phyloP scores from a whole-genome alignment of 2,113 vertebrate species.

The Hydropotes inermis region DNA sequence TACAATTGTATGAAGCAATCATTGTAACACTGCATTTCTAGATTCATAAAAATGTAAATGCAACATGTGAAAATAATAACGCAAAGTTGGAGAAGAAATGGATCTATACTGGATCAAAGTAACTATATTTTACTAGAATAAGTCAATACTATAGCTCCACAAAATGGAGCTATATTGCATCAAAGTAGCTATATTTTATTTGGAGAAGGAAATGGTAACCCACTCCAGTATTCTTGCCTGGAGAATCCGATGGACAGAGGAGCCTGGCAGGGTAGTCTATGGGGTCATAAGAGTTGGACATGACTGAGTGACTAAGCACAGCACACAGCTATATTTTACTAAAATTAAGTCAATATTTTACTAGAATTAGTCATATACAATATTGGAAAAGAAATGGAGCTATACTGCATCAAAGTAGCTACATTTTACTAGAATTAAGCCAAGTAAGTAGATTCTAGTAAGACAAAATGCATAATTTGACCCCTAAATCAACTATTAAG shows the following conservation, averaged over 20 bases:
- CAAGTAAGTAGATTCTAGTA: neutral
- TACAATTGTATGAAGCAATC: neutral
- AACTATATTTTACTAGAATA: neutral
- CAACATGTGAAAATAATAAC: constrained; percentile 9
- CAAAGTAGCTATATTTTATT: constrained; percentile 14
- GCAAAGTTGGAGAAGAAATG: neutral
- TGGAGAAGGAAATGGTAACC: neutral
- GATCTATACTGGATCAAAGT: neutral
- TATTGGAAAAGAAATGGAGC: neutral
- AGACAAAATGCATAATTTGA: constrained; percentile 11
- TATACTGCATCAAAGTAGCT: neutral
- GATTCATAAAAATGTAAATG: neutral
- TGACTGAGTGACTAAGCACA: neutral
- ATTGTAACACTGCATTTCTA: neutral
- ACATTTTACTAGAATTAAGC: neutral
- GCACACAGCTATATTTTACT: neutral
- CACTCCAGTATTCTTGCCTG: neutral
- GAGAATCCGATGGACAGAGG: neutral
- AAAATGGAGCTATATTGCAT: neutral
- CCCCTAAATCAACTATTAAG: neutral
- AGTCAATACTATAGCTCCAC: neutral
- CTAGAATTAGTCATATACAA: neutral
- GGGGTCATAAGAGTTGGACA: neutral
- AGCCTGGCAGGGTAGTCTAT: neutral
- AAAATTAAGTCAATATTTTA: neutral